Evolutionary conservation across 2,888 invertebrate species (phyloP).

Genomic region (Metopia argyrocephala): DNA sequence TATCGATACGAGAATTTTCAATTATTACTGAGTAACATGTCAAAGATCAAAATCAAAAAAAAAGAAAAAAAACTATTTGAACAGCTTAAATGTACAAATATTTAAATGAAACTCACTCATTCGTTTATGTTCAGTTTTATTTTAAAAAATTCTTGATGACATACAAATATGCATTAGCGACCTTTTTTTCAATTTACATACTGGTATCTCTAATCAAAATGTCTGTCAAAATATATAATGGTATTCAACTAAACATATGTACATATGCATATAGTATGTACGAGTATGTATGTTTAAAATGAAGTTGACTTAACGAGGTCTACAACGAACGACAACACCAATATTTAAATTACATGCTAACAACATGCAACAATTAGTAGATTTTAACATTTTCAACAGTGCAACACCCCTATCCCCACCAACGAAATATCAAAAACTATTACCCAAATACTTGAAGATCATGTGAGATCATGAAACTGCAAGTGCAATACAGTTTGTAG

Average conservation of each 20-base stretch:
- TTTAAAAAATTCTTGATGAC: slow-evolving; percentile 49
- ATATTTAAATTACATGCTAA: background rate
- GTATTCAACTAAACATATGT: too few relatives aligned
- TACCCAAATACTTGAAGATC: slow-evolving; percentile 40
- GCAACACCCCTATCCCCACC: slow-evolving; percentile 16
- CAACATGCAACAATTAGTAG: background rate
- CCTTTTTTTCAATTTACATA: slow-evolving; percentile 49
- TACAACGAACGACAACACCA: background rate
- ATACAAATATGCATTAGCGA: slow-evolving; percentile 61
- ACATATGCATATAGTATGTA: background rate
- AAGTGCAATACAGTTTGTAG: slow-evolving; percentile 49
- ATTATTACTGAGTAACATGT: background rate
- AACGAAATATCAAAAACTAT: background rate
- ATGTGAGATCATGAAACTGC: slow-evolving; percentile 52
- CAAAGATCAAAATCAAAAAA: background rate
- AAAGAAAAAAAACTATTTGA: background rate
- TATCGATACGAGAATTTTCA: background rate
- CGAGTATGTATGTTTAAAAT: slow-evolving; percentile 16
- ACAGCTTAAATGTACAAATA: slow-evolving; percentile 25
- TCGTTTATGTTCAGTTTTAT: slow-evolving; percentile 11
- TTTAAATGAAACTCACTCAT: slow-evolving; percentile 36
- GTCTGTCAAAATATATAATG: slow-evolving; percentile 48
- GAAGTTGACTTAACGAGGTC: slow-evolving; percentile 32
- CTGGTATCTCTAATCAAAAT: slow-evolving; percentile 47
- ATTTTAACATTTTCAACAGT: background rate